Base-by-base conservation (phyloP, 2,888 invertebrate genomes). In the Eulithis prunata region DNA sequence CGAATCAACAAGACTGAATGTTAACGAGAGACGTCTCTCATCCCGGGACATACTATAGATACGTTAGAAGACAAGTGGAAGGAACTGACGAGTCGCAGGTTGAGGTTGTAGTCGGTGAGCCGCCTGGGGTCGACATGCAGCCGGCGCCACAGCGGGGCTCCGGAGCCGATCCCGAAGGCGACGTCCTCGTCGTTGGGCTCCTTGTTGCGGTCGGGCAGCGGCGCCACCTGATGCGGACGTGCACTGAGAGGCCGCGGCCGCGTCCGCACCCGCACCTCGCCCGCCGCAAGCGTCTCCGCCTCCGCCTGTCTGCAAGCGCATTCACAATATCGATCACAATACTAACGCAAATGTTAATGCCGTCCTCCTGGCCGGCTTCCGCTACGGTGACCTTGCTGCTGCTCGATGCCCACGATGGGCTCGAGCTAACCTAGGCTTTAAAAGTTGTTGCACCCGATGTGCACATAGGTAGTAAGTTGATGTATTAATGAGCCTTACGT, bases 101-200 rank as follows among this genome's bases (percentile, higher is more conserved):
- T 73, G 54, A 96, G 96, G 74, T 96, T 96, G 95, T 96, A 97
- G 83, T 96, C 95, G 64, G 96, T 96, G 60, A 97, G 93, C 74
- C 94, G 94, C 65, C 93, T 94, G 28, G 95, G 95, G 82, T 95
- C 95, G 4, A 96, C 91, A 79, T 94, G 94, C 70, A 96, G 93
- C 56, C 94, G 94, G 67, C 94, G 92, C 95, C 95, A 96, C 63
- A 94, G 90, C 75, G 89, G 90, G 66, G 89, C 75, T 13, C 46
- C 45, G 12, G n/a, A 1, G 21, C 21, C 21, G 21, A 2, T 2
- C 2, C 21, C 46, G 66, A 88, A 75, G 59, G 51, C 70, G 60
- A 62, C 53, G 1, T 14, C 57, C 41, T 46, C 64, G 43, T 54
- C 64, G 58, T 52, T 57, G 21, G 45, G 12, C 13, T 60, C 60